Evolutionary conservation across 1,140 invertebrate genomes (phyloP).

Genomic region (Diachasma alloeum): DNA sequence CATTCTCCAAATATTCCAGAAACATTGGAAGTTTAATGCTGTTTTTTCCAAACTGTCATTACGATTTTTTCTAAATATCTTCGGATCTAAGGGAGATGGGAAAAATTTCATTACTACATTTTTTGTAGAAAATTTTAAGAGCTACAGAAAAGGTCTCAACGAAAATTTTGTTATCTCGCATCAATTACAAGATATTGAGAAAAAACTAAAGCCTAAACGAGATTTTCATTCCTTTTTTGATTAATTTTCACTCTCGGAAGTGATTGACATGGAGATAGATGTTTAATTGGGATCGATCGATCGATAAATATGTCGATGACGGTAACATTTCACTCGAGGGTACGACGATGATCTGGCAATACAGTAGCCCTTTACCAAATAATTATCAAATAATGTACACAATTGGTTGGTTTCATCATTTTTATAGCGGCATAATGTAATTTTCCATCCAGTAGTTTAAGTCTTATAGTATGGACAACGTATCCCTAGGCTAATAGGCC

Average conservation of each 20-base stretch:
- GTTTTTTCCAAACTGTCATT: no score
- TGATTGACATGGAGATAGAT: constrained; percentile 16
- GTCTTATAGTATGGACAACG: constrained; percentile 65
- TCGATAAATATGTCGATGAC: constrained; percentile 32
- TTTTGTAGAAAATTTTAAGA: neutral
- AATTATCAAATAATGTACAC: constrained; percentile 62
- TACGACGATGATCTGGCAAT: constrained; percentile 56
- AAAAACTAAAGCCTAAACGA: neutral
- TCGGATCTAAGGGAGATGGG: no score
- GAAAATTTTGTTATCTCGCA: neutral
- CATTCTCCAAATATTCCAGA: no score
- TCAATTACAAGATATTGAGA: neutral
- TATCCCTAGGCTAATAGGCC: constrained; percentile 60
- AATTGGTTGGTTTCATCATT: constrained; percentile 35
- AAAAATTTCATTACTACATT: neutral
- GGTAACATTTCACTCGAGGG: constrained; percentile 49
- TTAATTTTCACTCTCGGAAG: neutral
- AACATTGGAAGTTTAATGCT: no score
- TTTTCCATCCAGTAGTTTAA: constrained; percentile 57
- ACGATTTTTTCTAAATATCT: neutral
- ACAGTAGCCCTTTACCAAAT: constrained; percentile 55
- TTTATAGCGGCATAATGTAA: constrained; percentile 42
- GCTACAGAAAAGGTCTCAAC: neutral
- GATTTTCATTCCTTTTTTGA: neutral
- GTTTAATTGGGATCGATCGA: constrained; percentile 20